phyloP scores from a whole-genome alignment of 2,113 vertebrate species.

The Muntiacus reevesi region DNA sequence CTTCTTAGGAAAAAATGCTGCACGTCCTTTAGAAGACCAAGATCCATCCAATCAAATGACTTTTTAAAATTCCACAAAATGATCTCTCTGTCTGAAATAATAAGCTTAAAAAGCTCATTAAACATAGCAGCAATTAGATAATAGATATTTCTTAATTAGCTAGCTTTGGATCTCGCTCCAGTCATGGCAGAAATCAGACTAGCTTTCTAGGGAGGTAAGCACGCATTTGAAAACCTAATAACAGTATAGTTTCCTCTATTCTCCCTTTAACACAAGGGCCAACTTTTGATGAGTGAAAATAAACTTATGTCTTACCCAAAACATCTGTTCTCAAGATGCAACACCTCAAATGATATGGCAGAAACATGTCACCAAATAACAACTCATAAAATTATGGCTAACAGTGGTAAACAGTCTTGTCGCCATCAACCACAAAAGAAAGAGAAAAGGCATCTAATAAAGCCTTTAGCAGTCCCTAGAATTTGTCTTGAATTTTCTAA shows the following conservation, averaged over 20 bases:
- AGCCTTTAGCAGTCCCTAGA: slow-evolving; percentile 32
- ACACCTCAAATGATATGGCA: slow-evolving; percentile 22
- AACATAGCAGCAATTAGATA: background rate
- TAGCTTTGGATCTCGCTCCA: slow-evolving; percentile 3
- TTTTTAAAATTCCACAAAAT: slow-evolving; percentile 18
- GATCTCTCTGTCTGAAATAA: background rate
- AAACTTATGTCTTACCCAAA: slow-evolving; percentile 1
- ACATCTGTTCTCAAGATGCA: slow-evolving; percentile 47
- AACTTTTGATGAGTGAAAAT: background rate
- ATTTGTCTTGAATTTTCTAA: slow-evolving; percentile 33
- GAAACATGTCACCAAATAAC: slow-evolving; percentile 44
- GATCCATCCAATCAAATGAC: slow-evolving; percentile 14
- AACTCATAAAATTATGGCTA: background rate
- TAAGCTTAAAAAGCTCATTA: background rate
- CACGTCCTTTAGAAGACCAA: slow-evolving; percentile 10
- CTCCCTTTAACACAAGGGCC: background rate
- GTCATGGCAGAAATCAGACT: background rate
- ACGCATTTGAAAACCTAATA: slow-evolving; percentile 7
- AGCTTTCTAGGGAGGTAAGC: background rate
- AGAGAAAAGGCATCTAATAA: slow-evolving; percentile 42
- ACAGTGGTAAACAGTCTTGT: background rate
- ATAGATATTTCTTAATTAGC: slow-evolving; percentile 6
- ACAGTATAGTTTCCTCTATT: background rate
- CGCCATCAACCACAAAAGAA: slow-evolving; percentile 40
- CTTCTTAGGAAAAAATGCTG: slow-evolving; percentile 31